Base-by-base conservation (phyloP, 2,113 vertebrate genomes). In the Rhea americana region DNA sequence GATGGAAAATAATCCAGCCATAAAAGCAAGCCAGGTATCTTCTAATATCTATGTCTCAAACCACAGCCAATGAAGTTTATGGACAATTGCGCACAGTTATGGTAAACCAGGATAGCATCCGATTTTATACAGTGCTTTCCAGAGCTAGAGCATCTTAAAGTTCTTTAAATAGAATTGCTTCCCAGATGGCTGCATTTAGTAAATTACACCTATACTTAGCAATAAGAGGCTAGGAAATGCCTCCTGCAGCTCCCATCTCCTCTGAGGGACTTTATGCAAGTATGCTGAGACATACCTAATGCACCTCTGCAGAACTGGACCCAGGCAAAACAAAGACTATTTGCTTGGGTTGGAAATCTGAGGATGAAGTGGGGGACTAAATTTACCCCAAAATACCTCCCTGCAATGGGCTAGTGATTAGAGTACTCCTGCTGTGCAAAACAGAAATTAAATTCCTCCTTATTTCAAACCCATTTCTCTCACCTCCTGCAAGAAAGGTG, bases 91-190 rank as follows among this genome's bases (percentile, higher is more conserved):
- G 66, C 39, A 68, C 15, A 79, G 62, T 10, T 20, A 53, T 28
- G 45, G 13, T 79, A 87, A 93, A 73, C 39, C 20, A 68, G 66
- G 62, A 61, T 39, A 58, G 62, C 18, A 58, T 5, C 45, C 71
- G 43, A 56, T 72, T 93, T 90, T 89, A 65, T 66, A 51, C 48
- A 35, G 12, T 45, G 53, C 43, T 12, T 90, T 90, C 35, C 13
- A 87, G 18, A 81, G 25, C 50, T 71, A 61, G 24, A 80, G 39
- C 84, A 28, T 72, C 85, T 93, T 86, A 53, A 41, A 73, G 51
- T 30, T 12, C 77, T 93, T 78, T 62, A 73, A 93, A 93, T 81
- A 93, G 78, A 45, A 45, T 76, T 74, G 62, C 61, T 94, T 91
- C 45, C 77, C 85, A 66, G 66, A 90, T 94, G 85, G 77, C 61